Evolutionary conservation across 1,140 invertebrate genomes (phyloP).

Genomic region (Lanistes nyassanus): DNA sequence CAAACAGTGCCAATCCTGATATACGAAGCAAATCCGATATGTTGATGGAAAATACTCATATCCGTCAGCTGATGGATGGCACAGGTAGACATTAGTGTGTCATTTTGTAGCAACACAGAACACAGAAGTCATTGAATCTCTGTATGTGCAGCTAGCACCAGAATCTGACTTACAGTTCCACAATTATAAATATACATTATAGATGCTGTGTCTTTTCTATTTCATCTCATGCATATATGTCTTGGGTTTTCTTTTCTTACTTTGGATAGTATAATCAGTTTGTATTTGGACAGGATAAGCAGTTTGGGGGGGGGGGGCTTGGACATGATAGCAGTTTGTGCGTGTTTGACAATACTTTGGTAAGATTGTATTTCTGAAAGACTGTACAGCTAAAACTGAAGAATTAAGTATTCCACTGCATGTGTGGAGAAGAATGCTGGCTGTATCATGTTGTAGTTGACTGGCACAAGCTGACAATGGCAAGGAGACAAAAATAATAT

Average conservation of each 20-base stretch:
- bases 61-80: slow-evolving; percentile 74
- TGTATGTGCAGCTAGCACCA: too few species aligned
- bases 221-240: too few species aligned
- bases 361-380: background rate
- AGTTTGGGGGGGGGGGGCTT: too few species aligned
- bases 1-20: slow-evolving; percentile 69
- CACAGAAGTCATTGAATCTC: too few species aligned
- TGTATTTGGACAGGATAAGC: too few species aligned
- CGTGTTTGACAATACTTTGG: background rate
- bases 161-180: too few species aligned
- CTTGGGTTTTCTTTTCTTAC: background rate
- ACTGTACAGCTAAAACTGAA: too few species aligned
- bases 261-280: too few species aligned
- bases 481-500: background rate
- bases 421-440: too few species aligned
- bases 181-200: too few species aligned
- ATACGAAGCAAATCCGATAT: slow-evolving; percentile 68
- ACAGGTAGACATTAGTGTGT: slow-evolving; percentile 66
- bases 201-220: too few species aligned
- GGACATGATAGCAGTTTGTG: too few species aligned
- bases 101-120: background rate
- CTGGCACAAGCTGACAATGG: background rate
- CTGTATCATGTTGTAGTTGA: background rate
- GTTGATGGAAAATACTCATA: slow-evolving; percentile 77
- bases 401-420: background rate